Base-by-base conservation (phyloP, 2,888 invertebrate species). In the Cecidostiba fungosa region DNA sequence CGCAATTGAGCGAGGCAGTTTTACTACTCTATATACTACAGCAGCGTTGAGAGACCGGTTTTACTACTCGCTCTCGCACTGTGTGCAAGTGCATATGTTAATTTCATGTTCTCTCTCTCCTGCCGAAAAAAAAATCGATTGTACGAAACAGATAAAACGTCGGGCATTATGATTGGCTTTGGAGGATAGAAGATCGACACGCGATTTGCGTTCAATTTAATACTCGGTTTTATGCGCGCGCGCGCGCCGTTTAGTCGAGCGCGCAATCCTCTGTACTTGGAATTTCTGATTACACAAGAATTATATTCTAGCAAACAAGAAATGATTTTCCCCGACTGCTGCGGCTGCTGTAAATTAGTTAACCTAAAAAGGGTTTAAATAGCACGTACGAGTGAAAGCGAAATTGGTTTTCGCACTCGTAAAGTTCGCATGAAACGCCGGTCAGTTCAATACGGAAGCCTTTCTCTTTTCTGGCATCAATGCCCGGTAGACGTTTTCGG, bases 401-500 rank as follows among this genome's bases (percentile, higher is more conserved):
- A 82, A 85, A 85, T 85, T 78, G 66, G 12, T 85, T 74, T 54
- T 78, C 77, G 77, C 39, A 73, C 72, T 74, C 62, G 82, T 50
- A 85, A 82, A 82, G 16, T 72, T 66, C 54, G 14, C 43, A 36
- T 23, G 43, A 29, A 74, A 62, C n/a, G 1, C n/a, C 54, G 62
- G 36, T 62, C 77, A 43, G 36, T 19, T 74, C 59, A 19, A 66
- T 43, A 43, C 76, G 84, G 78, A 82, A 66, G 76, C 85, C 85
- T 59, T 82, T 85, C 85, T 74, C 85, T 85, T 85, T 74, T 59
- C 70, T 81, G 62, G n/a, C 70, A 62, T 47, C 32, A 43, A 47
- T 26, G 32, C 59, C 50, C 29, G 54, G 23, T n/a, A 12, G 36
- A 50, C 36, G 54, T 59, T 82, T 77, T 77, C 77, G 77, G 59